These are phyloP conservation scores for Rhabditoides inermis DNA, from an alignment of 2,888 invertebrate genomes.

Conservation along the genomic window DNA sequence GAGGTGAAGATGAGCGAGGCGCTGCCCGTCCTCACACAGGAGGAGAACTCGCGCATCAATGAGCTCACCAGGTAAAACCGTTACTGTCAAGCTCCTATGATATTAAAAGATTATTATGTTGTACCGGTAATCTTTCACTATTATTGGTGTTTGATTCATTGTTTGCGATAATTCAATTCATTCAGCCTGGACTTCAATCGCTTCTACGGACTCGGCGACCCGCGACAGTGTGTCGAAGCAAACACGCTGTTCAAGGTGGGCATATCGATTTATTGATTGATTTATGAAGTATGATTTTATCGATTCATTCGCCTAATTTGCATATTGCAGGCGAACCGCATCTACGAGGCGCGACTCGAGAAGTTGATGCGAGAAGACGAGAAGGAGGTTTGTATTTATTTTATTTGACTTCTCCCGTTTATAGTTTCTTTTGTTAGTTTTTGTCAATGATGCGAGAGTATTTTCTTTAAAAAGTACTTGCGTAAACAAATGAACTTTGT, in stretches of 20 bases:
- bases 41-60: no score
- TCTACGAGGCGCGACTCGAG: slow-evolving; percentile 7
- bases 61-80: no score
- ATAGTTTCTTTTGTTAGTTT: neutral
- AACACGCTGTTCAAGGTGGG: slow-evolving; percentile 19
- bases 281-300: neutral
- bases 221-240: slow-evolving; percentile 7
- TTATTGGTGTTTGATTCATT: no score
- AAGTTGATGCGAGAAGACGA: slow-evolving; percentile 2
- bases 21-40: no score
- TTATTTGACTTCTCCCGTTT: neutral
- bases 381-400: slow-evolving; percentile 2
- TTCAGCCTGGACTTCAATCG: slow-evolving; percentile 20
- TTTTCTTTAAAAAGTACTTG: slow-evolving; percentile 62
- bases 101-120: no score
- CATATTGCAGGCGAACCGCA: slow-evolving; percentile 6
- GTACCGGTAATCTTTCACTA: no score
- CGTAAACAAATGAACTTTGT: no score
- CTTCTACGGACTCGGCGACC: slow-evolving; percentile 7
- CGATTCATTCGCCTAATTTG: slow-evolving; percentile 1
- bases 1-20: no score
- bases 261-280: neutral
- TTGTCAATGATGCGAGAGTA: neutral
- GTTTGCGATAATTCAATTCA: neutral
- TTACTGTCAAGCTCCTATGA: no score